Evolutionary conservation across 2,888 invertebrate genomes (phyloP), one percentile per base, ranked within the genome.

Genomic region (Clunio marinus): DNA sequence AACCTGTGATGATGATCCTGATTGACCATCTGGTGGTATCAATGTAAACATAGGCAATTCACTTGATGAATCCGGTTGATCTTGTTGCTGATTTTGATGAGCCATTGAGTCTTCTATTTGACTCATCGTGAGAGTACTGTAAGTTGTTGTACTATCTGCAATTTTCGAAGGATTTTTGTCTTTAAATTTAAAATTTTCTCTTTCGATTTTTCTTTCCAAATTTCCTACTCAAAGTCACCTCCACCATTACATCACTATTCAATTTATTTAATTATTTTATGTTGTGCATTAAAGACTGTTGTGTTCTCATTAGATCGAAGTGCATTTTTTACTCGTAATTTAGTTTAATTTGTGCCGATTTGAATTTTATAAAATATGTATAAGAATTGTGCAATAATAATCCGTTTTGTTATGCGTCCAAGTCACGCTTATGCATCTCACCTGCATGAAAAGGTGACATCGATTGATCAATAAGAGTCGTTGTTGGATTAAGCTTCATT

Each of bases 401-500:
- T n/a, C n/a, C n/a, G n/a, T n/a, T n/a, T n/a, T n/a, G n/a, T n/a
- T n/a, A n/a, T n/a, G n/a, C n/a, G n/a, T n/a, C n/a, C n/a, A n/a
- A n/a, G n/a, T n/a, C n/a, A n/a, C n/a, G n/a, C n/a, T n/a, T n/a
- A 17, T 7, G 41, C 5, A 3, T 24, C 81, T 84, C 82, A 87
- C 87, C 87, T 82, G 86, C 82, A 77, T 86, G 86, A 77, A 86
- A 87, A 71, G 87, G 86, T 73, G 87, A 84, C 76, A 87, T 79
- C 72, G 84, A 81, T 73, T 84, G 83, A 73, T 88, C 87, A 79
- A 86, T 80, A 72, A 86, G 81, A 73, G 80, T 79, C 62, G 77
- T 73, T 25, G 66, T 24, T 74, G 84, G 80, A 77, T 83, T 84
- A 74, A 86, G 81, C 82, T 88, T 88, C 82, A 88, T 84, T 78